Base-by-base conservation (phyloP, 2,888 invertebrate genomes). In the Polyommatus icarus region DNA sequence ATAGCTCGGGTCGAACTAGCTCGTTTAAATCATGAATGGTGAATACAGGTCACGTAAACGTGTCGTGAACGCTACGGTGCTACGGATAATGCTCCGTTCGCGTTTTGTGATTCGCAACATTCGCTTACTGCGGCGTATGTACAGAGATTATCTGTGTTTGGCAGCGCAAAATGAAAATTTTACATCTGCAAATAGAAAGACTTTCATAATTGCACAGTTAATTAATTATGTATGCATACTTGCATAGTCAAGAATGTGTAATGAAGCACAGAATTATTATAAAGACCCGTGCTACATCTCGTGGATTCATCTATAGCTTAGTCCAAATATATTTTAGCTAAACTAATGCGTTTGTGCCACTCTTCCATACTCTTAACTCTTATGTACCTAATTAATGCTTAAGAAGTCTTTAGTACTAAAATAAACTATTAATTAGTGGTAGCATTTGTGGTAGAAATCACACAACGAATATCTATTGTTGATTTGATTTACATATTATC, bases 1-100 rank as follows among this genome's bases (percentile, higher is more conserved):
- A 54, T 54, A 54, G 54, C 54, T 18, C 54, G 54, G 54, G 54
- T 18, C 18, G 5, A 5, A 54, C 54, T 67, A 29, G 67, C 67
- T 67, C 67, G 67, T 67, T 29, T 24, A 67, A 29, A 29, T 24
- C 67, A 29, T 67, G 67, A 67, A 67, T 67, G 15, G 67, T 29
- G 67, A 67, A 67, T 29, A 67, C 67, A 15, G 67, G 67, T 67
- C 67, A 67, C 67, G 67, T 67, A 29, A 67, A 29, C 5, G 67
- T 67, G 15, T 32, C 67, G 29, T 67, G 29, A 29, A 15, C 67
- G 67, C 67, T 61, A 8, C 29, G 15, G 67, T 29, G 67, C 67
- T 61, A 8, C 29, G 15, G 67, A 32, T 67, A 67, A 67, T 67
- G 67, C 67, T 18, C 67, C 29, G 29, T 67, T 67, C 15, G 67